phyloP scores from a whole-genome alignment of 2,888 invertebrate genomes.

The Orthosia gothica region DNA sequence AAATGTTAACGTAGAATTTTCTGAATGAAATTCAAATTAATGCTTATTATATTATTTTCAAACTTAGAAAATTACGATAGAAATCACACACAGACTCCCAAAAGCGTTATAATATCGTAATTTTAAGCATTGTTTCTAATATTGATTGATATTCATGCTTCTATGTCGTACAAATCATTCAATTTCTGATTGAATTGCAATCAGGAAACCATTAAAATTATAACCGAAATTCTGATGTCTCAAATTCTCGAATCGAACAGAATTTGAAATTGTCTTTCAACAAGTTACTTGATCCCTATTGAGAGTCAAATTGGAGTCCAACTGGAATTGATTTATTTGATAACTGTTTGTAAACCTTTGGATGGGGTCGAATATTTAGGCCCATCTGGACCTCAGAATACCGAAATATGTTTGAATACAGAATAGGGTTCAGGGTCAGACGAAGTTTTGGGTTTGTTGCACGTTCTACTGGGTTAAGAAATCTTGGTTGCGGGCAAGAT shows the following conservation, averaged over 20 bases:
- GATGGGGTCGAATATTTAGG: constrained; percentile 23
- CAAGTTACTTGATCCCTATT: constrained; percentile 44
- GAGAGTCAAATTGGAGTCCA: constrained; percentile 45
- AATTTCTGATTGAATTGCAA: constrained; percentile 29
- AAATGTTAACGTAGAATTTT: too few species aligned
- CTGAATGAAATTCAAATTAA: too few species aligned
- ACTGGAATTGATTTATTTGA: constrained; percentile 51
- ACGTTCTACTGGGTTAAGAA: constrained; percentile 17
- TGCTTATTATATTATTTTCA: neutral
- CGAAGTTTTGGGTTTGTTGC: constrained; percentile 11
- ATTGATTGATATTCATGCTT: neutral
- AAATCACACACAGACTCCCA: neutral
- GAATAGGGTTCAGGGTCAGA: constrained; percentile 20
- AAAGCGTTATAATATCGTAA: neutral
- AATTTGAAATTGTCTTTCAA: constrained; percentile 46
- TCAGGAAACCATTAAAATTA: constrained; percentile 41
- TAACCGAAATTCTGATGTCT: constrained; percentile 23
- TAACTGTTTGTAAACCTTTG: constrained; percentile 29
- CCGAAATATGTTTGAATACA: constrained; percentile 46
- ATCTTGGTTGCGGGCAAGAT: constrained; percentile 12
- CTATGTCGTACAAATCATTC: constrained; percentile 16
- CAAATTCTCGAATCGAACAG: too few species aligned
- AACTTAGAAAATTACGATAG: neutral
- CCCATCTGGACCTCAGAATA: constrained; percentile 15
- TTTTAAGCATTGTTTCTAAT: neutral